Percentiles rank a stretch among this genome's conserved stretches.
These are phyloP conservation scores for Garra rufa DNA, from an alignment of 2,113 vertebrate species.

Conservation along the genomic window DNA sequence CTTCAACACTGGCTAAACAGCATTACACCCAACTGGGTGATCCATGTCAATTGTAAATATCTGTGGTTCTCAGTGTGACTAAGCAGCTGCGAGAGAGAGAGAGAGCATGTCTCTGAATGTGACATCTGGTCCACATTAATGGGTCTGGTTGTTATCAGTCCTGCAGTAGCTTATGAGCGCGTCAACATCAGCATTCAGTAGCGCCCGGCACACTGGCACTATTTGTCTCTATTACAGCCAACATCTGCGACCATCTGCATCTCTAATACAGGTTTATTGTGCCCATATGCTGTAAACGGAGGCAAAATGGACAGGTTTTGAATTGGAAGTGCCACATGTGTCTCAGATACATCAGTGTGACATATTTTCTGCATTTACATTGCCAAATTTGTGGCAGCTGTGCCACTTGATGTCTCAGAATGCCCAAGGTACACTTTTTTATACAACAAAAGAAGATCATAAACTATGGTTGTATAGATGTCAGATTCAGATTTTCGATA, in stretches of 20 bases:
- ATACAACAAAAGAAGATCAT: background rate
- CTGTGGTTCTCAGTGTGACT: background rate
- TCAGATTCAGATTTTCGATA: no score
- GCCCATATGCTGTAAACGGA: background rate
- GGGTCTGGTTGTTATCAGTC: slow-evolving; percentile 12
- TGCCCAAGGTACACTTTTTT: background rate
- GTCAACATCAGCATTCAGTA: background rate
- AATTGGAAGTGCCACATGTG: slow-evolving; percentile 33
- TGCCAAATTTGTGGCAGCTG: slow-evolving; percentile 3
- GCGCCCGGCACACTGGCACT: slow-evolving; percentile 11
- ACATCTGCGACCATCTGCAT: slow-evolving; percentile 41
- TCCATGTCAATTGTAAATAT: background rate
- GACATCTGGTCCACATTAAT: slow-evolving; percentile 38
- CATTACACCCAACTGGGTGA: background rate
- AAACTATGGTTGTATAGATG: background rate
- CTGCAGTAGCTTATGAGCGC: slow-evolving; percentile 2
- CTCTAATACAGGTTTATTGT: slow-evolving; percentile 44
- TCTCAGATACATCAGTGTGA: slow-evolving; percentile 24
- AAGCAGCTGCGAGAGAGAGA: slow-evolving; percentile 14
- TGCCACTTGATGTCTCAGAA: background rate
- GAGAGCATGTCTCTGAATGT: background rate
- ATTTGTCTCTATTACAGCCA: slow-evolving; percentile 49
- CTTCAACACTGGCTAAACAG: background rate
- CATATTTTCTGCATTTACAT: slow-evolving; percentile 5
- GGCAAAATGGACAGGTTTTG: background rate